phyloP scores from a whole-genome alignment of 2,797 vertebrate species.

The Hydrocynus forskahlii region DNA sequence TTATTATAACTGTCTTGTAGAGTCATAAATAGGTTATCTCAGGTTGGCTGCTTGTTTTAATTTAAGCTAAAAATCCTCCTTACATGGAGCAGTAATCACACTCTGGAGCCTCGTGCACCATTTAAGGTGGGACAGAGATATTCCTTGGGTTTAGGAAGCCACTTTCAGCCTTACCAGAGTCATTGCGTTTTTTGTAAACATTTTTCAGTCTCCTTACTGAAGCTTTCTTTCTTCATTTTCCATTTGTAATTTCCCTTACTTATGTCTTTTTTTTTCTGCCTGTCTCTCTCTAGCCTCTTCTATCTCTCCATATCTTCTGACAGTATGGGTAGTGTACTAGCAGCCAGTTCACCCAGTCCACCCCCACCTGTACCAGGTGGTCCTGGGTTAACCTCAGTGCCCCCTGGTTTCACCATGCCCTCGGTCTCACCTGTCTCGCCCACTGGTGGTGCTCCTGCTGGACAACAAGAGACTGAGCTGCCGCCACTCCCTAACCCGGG shows the following conservation, averaged over 20 bases:
- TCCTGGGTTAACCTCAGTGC: conserved; percentile 77
- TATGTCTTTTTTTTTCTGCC: not conserved
- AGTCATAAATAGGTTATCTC: not conserved
- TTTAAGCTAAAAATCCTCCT: no score
- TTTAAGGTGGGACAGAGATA: no score
- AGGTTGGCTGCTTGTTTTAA: no score
- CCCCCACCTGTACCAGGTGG: conserved; percentile 64
- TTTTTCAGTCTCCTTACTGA: not conserved
- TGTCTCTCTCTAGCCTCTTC: not conserved
- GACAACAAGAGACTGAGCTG: conserved; percentile 58
- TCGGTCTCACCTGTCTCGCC: conserved; percentile 70
- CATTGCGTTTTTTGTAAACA: not conserved
- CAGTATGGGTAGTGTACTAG: conserved; percentile 91
- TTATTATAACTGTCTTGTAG: not conserved
- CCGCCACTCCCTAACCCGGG: conserved; percentile 84
- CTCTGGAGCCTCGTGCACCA: no score
- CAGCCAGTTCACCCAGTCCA: conserved; percentile 78
- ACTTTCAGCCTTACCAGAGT: no score
- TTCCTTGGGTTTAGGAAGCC: no score
- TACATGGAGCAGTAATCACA: no score
- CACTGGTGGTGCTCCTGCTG: conserved; percentile 31
- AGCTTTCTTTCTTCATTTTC: not conserved
- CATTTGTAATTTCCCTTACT: not conserved
- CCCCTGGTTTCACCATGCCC: conserved; percentile 86
- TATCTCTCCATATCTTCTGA: not conserved